phyloP scores from a whole-genome alignment of 2,113 vertebrate species.

The Megaceryle maxima region DNA sequence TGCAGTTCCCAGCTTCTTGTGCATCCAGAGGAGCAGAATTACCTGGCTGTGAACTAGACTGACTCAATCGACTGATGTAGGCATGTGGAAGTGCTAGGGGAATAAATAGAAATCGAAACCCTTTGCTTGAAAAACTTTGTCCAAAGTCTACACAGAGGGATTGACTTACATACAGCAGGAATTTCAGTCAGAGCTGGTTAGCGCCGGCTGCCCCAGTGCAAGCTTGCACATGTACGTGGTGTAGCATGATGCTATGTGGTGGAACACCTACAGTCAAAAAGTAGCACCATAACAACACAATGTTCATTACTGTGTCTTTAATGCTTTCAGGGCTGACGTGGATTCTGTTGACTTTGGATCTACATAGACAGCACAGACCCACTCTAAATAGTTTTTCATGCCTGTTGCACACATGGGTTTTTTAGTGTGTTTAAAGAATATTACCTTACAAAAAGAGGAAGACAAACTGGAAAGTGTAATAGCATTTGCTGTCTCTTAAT shows the following conservation, averaged over 20 bases:
- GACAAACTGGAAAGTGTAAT: neutral
- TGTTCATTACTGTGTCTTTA: rapidly evolving
- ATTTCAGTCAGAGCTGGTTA: neutral
- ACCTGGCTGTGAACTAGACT: neutral
- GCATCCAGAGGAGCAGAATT: neutral
- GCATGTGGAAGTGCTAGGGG: neutral
- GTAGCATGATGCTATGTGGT: neutral
- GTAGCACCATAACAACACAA: neutral
- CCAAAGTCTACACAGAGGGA: neutral
- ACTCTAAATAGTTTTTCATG: neutral
- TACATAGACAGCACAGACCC: neutral
- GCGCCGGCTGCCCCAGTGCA: neutral
- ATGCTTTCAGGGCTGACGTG: neutral
- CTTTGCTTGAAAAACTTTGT: neutral
- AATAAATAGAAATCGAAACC: neutral
- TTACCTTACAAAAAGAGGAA: rapidly evolving
- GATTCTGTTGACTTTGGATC: neutral
- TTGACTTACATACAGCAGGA: neutral
- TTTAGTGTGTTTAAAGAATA: neutral
- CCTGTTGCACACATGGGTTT: rapidly evolving
- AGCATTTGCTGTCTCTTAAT: neutral
- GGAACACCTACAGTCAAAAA: neutral
- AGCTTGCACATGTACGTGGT: neutral
- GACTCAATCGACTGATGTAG: neutral
- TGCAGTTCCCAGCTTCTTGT: neutral